Percentiles rank a stretch among this genome's conserved stretches.
These are phyloP conservation scores for Empidonax traillii DNA, from an alignment of 2,113 vertebrate species.

Conservation along the genomic window DNA sequence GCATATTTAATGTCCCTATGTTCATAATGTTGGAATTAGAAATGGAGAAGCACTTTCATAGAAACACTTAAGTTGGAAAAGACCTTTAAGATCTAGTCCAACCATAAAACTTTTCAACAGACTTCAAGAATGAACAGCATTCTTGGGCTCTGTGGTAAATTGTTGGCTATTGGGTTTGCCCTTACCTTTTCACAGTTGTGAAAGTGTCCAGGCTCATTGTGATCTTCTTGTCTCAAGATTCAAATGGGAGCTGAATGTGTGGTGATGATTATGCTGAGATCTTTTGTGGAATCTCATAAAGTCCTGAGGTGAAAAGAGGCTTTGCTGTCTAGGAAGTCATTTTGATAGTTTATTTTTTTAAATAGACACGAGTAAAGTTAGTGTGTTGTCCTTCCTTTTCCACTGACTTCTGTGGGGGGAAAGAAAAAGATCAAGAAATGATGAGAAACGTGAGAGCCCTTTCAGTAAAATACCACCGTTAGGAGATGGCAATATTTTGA, in stretches of 20 bases:
- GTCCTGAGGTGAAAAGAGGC: constrained; percentile 17
- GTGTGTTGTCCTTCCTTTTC: background rate
- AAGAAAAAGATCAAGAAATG: background rate
- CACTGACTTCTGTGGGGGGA: background rate
- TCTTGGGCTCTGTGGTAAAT: background rate
- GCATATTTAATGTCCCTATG: background rate
- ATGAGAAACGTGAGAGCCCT: background rate
- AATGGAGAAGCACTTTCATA: background rate
- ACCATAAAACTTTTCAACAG: background rate
- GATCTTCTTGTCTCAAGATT: background rate
- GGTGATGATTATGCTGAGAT: background rate
- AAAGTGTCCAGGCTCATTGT: background rate
- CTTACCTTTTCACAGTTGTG: background rate
- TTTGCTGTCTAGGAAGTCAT: constrained; percentile 17
- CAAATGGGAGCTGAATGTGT: background rate
- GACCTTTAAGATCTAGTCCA: background rate
- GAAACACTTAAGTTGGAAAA: background rate
- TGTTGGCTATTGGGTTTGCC: background rate
- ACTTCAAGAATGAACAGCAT: background rate
- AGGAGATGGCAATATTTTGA: constrained; percentile 11
- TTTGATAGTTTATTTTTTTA: background rate
- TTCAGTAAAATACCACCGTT: background rate
- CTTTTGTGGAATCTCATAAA: background rate
- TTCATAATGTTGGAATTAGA: background rate
- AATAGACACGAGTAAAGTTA: background rate